Percentiles rank a stretch among this genome's conserved stretches.
Conservation (phyloP, 2,113 vertebrate genomes). For the Phalacrocorax aristotelis region DNA sequence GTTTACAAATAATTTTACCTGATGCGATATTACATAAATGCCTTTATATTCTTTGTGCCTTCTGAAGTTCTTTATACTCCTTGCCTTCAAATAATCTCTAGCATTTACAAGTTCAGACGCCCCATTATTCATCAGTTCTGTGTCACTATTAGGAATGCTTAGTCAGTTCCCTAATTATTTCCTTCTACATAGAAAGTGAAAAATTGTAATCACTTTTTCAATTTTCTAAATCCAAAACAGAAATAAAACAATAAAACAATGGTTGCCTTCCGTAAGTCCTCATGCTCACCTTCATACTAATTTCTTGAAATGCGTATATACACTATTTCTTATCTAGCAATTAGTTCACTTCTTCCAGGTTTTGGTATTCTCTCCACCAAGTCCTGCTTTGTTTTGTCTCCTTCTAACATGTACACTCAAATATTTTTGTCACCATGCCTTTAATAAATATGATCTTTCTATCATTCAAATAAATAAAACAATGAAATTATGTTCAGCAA, state of each 20-base stretch:
- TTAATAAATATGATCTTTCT: not conserved
- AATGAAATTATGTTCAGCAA: not conserved
- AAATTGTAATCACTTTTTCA: not conserved
- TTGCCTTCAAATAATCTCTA: not conserved
- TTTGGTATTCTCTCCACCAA: not conserved
- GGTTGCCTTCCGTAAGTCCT: not conserved
- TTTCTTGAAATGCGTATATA: not conserved
- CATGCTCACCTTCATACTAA: not conserved
- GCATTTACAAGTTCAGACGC: not conserved
- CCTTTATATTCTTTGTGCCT: not conserved
- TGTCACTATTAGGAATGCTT: not conserved
- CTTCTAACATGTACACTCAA: not conserved
- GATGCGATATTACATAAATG: not conserved
- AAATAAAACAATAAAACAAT: not conserved
- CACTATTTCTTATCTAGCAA: not conserved
- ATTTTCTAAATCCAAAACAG: not conserved
- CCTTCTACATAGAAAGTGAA: not conserved
- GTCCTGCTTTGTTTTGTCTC: not conserved
- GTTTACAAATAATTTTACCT: not conserved
- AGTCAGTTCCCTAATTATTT: not conserved
- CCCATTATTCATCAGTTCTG: not conserved
- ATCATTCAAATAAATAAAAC: not conserved
- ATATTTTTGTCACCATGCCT: not conserved
- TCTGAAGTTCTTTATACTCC: not conserved
- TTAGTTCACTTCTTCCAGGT: not conserved